Base-by-base conservation (phyloP, 2,888 invertebrate genomes). In the Amblyjoppa proteus region DNA sequence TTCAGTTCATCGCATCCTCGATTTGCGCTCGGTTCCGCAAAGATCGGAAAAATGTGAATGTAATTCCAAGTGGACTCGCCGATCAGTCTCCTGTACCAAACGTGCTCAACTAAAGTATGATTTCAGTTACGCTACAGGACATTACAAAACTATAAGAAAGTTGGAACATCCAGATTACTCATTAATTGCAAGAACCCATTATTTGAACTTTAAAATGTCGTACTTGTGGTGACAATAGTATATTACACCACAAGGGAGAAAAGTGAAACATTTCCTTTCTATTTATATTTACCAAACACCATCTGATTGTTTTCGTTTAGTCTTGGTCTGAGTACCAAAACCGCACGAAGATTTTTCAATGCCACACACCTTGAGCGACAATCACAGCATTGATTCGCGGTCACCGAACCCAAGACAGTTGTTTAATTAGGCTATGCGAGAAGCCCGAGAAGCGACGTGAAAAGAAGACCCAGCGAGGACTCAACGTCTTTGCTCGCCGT, bases 401-500 rank as follows among this genome's bases (percentile, higher is more conserved):
- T 71, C 74, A 79, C 51, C 58, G 66, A 80, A 51, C 68, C n/a
- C 51, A 51, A 76, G 73, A 79, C 56, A 79, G 79, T 76, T 68
- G 75, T 80, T 79, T 83, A 80, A 85, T 82, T 82, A 68, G 68
- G 51, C 51, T 68, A 61, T 71, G 53, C 31, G 45, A 61, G 79
- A 73, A 58, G 61, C 58, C 64, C 38, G 66, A 73, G 70, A 64
- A 70, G 81, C 61, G 25, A 71, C 61, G 58, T 45, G 58, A 16
- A 69, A 73, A 64, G 61, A 82, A 84, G 49, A 80, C 82, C 49
- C 66, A 51, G 51, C 76, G 64, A 66, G 53, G 51, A 31, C 56
- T 66, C 66, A 61, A 28, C 16, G 56, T 56, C 74, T 41, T 79
- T 49, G 56, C 56, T 66, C 56, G 16, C 34, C 20, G 56, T 45